Evolutionary conservation across 1,140 invertebrate species (phyloP), one percentile per base, ranked within the genome.

Genomic region (Ceratoteleas bidentatus): DNA sequence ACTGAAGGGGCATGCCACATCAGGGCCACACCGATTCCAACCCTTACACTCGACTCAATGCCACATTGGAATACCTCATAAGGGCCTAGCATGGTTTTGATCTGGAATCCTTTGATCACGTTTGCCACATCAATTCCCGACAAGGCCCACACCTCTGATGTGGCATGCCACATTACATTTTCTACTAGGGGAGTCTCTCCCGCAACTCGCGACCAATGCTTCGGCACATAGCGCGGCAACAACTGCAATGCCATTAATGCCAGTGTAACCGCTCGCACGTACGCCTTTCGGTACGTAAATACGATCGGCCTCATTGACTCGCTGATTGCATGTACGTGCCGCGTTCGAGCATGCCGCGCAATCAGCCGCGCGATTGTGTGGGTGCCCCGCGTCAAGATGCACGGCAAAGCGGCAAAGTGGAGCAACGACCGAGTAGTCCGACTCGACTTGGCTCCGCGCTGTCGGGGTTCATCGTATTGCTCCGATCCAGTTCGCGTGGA

Each of bases 401-500:
- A 84, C 57, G 73, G 69, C 24, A 24, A 24, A 24, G 24, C 73
- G 5, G 33, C 65, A 75, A 90, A 90, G 85, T 90, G 60, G 88
- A 89, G 84, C 88, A 90, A 90, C 85, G 88, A 89, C 88, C 88
- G 80, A 68, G 74, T 77, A 85, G 85, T 81, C 78, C 80, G 83
- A 88, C 83, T 85, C 85, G 64, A 82, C 78, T 43, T 81, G 87
- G 88, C 87, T 87, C 85, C 88, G 65, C 79, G 84, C 83, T 87
- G 87, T 86, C 88, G 86, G 87, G 77, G 82, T 85, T 86, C 87
- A 78, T 84, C 77, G 86, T 87, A 87, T 84, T 87, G 85, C 86
- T 85, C 84, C 85, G 85, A 88, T 84, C 85, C 79, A 84, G 84
- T 85, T 87, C 60, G 83, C 54, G 62, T 73, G 36, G 40, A 62